Evolutionary conservation across 2,113 vertebrate species (phyloP).

Genomic region (Carlito syrichta): DNA sequence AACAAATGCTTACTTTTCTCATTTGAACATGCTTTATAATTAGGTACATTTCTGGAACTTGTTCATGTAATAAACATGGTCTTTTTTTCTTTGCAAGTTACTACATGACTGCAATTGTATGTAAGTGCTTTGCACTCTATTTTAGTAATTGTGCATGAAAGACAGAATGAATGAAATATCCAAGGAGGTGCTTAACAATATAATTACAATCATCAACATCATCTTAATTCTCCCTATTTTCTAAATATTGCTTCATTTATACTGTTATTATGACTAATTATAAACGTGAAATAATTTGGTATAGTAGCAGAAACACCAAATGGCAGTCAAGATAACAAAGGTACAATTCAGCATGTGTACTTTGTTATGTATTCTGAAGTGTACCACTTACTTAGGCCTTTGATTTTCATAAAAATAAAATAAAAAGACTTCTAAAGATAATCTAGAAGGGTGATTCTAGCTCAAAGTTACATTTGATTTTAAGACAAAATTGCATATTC

Average conservation of each 20-base stretch:
- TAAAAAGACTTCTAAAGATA: not conserved
- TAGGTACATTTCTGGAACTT: not conserved
- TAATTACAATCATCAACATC: not conserved
- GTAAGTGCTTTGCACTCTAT: not conserved
- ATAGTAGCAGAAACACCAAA: not conserved
- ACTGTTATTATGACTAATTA: not conserved
- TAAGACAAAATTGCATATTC: not conserved
- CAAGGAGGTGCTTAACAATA: not conserved
- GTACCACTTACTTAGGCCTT: not conserved
- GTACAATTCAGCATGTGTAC: not conserved
- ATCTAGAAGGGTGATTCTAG: not conserved
- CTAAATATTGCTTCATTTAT: not conserved
- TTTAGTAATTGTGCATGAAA: conserved; percentile 13
- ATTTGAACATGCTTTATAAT: conserved; percentile 25
- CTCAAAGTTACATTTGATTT: not conserved
- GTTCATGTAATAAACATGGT: not conserved
- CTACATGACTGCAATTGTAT: not conserved
- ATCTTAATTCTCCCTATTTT: not conserved
- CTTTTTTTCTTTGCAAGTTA: not conserved
- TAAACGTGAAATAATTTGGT: not conserved
- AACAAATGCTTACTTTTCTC: not conserved
- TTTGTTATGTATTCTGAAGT: not conserved
- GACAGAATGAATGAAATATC: not conserved
- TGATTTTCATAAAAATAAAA: conserved; percentile 3
- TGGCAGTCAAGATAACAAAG: not conserved